A percentile compares a stretch with the other conserved stretches of the same genome.
Conservation (phyloP, 2,888 invertebrate genomes). For the Drosophila mercatorum region DNA sequence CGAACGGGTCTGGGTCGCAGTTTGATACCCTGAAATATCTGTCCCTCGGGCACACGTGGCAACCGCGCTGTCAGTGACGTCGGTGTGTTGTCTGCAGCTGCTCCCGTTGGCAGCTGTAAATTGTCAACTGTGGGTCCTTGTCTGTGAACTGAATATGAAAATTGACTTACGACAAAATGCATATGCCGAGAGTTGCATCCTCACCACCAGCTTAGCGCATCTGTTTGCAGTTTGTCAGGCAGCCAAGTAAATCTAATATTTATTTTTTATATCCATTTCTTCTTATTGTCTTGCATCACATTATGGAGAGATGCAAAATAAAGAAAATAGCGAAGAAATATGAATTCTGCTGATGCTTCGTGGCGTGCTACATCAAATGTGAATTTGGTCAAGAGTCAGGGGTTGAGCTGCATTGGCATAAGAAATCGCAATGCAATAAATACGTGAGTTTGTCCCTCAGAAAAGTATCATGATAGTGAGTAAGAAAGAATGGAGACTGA, state of each 20-base stretch:
- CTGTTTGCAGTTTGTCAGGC: slow-evolving; percentile 28
- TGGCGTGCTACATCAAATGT: slow-evolving; percentile 22
- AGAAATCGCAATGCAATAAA: slow-evolving; percentile 30
- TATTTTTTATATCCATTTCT: slow-evolving; percentile 15
- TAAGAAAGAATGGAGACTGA: too few species aligned
- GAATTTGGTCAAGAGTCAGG: slow-evolving; percentile 23
- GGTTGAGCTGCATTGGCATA: slow-evolving; percentile 10
- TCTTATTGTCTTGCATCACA: not conserved
- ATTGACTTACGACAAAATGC: slow-evolving; percentile 50
- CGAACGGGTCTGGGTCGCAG: slow-evolving; percentile 27
- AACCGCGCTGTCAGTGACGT: slow-evolving; percentile 8
- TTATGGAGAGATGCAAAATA: not conserved
- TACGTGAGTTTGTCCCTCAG: slow-evolving; percentile 16
- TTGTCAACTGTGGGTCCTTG: slow-evolving; percentile 34
- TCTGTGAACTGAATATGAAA: slow-evolving; percentile 30
- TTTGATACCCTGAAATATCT: slow-evolving; percentile 50
- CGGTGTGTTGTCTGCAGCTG: not conserved
- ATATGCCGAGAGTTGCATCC: slow-evolving; percentile 12
- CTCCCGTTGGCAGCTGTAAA: slow-evolving; percentile 17
- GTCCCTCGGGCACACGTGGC: slow-evolving; percentile 30
- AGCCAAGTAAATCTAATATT: slow-evolving; percentile 38
- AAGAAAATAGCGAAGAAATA: not conserved
- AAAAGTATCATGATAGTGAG: slow-evolving; percentile 27
- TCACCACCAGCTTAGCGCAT: slow-evolving; percentile 30
- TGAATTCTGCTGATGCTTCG: not conserved